Base-by-base conservation (phyloP, 2,113 vertebrate genomes). In the Excalfactoria chinensis region DNA sequence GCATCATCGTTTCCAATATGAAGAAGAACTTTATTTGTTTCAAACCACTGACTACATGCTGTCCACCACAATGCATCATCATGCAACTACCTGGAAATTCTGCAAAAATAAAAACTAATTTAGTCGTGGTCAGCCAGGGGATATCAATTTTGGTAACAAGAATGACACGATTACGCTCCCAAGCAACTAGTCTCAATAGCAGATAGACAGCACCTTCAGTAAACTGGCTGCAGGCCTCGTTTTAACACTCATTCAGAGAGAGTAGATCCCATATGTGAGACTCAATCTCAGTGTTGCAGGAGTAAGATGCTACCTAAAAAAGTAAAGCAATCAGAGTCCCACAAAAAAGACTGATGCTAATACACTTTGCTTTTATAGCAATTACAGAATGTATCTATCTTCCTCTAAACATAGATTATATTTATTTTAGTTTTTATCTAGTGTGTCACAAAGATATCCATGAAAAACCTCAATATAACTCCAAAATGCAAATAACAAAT, bases 71-170 rank as follows among this genome's bases (percentile, higher is more conserved):
- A 44, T 0, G 8, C 30, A 71, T 88, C 64, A 64, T 34, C 69
- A 68, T 0, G 1, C 80, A 71, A 84, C 58, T 62, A 67, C 58
- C n/a, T 53, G 63, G 48, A 92, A 91, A 84, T n/a, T 18, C 88
- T 88, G 66, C n/a, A 75, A 86, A 96, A 86, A 78, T 40, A 40
- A 83, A 73, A 88, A 34, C 53, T 84, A 80, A 78, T 92, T 90
- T 90, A 84, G 43, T 80, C 58, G n/a, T 2, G 12, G 43, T 81
- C 73, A 81, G 76, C 64, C 69, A 86, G 60, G 51, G 37, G 68
- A 89, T 84, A 90, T 87, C 83, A 84, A 13, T 94, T 90, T 88
- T 71, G 59, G 76, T 64, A 94, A 92, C 70, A 81, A 30, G 73
- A 90, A 88, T 21, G 21, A 89, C 58, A 91, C 37, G 67, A 74